Percentiles rank a stretch among this genome's conserved stretches.
Conservation (phyloP, 1,140 invertebrate species). For the Asobara japonica region DNA sequence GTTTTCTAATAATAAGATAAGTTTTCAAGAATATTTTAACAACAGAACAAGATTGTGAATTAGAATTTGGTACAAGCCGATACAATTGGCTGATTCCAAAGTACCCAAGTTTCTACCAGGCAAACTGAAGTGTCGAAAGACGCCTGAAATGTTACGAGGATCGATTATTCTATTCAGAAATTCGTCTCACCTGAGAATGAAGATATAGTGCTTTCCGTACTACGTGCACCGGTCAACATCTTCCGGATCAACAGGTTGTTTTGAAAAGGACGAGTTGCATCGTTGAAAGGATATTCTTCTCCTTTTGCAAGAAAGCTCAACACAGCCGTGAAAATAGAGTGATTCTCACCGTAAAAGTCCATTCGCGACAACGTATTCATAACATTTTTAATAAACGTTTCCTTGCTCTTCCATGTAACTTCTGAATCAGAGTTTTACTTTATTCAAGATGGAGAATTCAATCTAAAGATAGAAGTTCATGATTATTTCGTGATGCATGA, state of each 20-base stretch:
- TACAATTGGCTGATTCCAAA: no score
- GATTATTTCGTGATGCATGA: background rate
- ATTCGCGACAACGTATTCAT: background rate
- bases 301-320: background rate
- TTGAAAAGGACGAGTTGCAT: constrained; percentile 25
- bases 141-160: background rate
- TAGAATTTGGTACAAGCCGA: no score
- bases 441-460: background rate
- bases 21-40: no score
- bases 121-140: no score
- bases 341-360: background rate
- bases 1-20: no score
- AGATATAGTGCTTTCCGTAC: background rate
- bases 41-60: no score
- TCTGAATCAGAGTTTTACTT: background rate
- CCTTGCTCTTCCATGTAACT: background rate
- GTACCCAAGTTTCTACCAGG: no score
- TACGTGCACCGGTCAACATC: constrained; percentile 12
- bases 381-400: background rate
- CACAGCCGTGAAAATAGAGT: background rate
- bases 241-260: constrained; percentile 22
- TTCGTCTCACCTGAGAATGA: constrained; percentile 11
- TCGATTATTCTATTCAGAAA: constrained; percentile 5
- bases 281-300: background rate
- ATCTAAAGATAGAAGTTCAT: background rate